Evolutionary conservation across 1,140 invertebrate genomes (phyloP), one percentile per base, ranked within the genome.

Genomic region (Monomorium pharaonis): DNA sequence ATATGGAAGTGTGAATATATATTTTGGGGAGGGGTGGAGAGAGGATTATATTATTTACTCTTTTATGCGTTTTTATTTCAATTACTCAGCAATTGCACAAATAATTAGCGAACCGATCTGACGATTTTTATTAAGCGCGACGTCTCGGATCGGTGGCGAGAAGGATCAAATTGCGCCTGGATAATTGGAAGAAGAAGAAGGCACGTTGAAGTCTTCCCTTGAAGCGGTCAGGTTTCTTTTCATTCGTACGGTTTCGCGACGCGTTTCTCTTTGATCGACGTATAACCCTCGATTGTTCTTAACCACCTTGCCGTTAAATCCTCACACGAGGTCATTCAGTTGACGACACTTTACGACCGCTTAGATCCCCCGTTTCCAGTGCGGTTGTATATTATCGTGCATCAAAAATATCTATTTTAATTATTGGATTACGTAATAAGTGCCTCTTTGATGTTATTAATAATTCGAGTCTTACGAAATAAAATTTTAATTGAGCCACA

Each of bases 271-370:
- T 77, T 84, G 81, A 77, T 65, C 58, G 56, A 77, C 69, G 30
- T 49, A 84, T 62, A 84, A 84, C 33, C 67, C 78, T 58, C 67
- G 67, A 83, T 83, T 83, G 78, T 83, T 47, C 67, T 16, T 51
- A 74, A 58, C 74, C 42, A 33, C 37, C 24, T 44, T 9, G 1
- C 62, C 47, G 21, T 10, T 47, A 69, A 44, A 30, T 72, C n/a
- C 18, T 74, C 18, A 69, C 78, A 49, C 67, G 67, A 83, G 60
- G 18, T 42, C 30, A 44, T 67, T 67, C 47, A 21, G 21, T 54
- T 42, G 37, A 56, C 14, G 33, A 21, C 24, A 47, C 72, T 83
- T 83, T 58, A 27, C n/a, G 18, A 7, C 6, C 37, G n/a, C 67
- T 58, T 58, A n/a, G 16, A 72, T 33, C 51, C 58, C 10, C 18